Percentiles rank a stretch among this genome's conserved stretches.
These are phyloP conservation scores for Philypnodon macrostomus DNA, from an alignment of 2,797 vertebrate genomes.

Conservation along the genomic window DNA sequence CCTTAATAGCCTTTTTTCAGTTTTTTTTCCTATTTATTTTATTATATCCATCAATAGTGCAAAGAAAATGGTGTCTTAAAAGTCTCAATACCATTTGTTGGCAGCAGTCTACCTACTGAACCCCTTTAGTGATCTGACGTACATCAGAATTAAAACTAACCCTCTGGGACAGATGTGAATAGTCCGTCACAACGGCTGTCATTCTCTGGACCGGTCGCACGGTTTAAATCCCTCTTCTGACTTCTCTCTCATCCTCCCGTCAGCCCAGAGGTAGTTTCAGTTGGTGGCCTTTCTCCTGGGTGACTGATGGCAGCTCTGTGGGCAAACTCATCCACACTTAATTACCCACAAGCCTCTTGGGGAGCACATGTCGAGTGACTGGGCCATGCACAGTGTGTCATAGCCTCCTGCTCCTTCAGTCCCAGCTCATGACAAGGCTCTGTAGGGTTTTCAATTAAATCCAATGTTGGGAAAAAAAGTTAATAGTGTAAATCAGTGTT, in stretches of 20 bases:
- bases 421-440: conserved; percentile 26
- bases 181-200: conserved; percentile 46
- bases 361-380: conserved; percentile 39
- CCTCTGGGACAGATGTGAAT: conserved; percentile 23
- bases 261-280: conserved; percentile 49
- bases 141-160: background rate
- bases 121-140: too few relatives aligned
- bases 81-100: background rate
- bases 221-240: conserved; percentile 37
- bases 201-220: conserved; percentile 37
- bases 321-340: conserved; percentile 58
- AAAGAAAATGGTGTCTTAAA: background rate
- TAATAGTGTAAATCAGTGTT: too few relatives aligned
- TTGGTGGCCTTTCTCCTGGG: conserved; percentile 64
- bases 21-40: too few relatives aligned
- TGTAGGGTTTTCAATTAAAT: conserved; percentile 4
- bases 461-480: too few relatives aligned
- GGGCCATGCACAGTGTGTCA: conserved; percentile 29
- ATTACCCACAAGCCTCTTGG: conserved; percentile 67
- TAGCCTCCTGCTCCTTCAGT: conserved; percentile 20
- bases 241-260: conserved; percentile 34
- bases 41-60: too few relatives aligned
- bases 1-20: too few relatives aligned
- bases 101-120: too few relatives aligned
- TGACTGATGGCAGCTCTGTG: conserved; percentile 56